Evolutionary conservation across 2,888 invertebrate genomes (phyloP).

Genomic region (Cryptus armator): DNA sequence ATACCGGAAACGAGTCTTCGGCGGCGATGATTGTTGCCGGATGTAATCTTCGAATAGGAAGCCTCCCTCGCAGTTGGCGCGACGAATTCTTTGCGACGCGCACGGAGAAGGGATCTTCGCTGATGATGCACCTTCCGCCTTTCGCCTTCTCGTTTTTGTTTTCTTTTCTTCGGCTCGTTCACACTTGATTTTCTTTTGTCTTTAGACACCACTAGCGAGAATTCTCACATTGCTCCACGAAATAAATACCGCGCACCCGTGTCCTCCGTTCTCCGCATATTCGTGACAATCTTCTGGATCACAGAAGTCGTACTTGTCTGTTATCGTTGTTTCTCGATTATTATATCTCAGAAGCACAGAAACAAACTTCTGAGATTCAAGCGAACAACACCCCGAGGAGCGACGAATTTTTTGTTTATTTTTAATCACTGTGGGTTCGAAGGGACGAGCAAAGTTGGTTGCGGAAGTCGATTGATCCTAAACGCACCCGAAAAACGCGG

Average conservation of each 20-base stretch:
- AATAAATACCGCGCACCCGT: constrained; percentile 8
- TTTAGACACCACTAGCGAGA: constrained; percentile 15
- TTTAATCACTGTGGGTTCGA: too few species aligned
- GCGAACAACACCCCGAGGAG: too few species aligned
- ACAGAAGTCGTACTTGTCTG: background rate
- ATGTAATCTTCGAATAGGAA: constrained; percentile 37
- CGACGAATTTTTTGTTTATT: too few species aligned
- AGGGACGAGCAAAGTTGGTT: too few species aligned
- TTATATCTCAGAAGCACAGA: too few species aligned
- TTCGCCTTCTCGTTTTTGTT: background rate
- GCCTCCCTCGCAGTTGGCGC: background rate
- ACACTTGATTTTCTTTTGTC: background rate
- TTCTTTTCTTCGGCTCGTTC: background rate
- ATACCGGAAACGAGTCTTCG: constrained; percentile 54
- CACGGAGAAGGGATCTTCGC: constrained; percentile 21
- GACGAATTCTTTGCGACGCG: constrained; percentile 31
- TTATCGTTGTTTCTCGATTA: background rate
- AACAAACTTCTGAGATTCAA: too few species aligned
- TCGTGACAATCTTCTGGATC: background rate
- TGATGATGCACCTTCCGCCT: constrained; percentile 1
- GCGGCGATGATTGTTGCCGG: constrained; percentile 26
- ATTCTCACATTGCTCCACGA: background rate
- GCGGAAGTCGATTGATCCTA: too few species aligned
- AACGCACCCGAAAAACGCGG: too few species aligned
- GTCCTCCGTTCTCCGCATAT: constrained; percentile 8